A percentile compares a stretch with the other conserved stretches of the same genome.
These are phyloP conservation scores for Cranoglanis bouderius DNA, from an alignment of 2,113 vertebrate species.

Conservation along the genomic window DNA sequence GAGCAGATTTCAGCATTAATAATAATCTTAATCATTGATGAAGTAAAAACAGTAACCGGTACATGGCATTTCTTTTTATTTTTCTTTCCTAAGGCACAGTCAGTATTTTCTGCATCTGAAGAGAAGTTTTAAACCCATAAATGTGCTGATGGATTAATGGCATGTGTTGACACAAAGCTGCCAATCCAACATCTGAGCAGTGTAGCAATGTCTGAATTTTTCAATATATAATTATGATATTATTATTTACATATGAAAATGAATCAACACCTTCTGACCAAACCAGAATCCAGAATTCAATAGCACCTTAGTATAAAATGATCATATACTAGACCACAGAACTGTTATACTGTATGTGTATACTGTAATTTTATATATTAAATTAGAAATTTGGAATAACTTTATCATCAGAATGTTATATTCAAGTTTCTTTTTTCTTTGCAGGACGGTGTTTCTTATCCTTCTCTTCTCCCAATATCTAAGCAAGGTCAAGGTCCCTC, in stretches of 20 bases:
- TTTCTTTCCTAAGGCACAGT: neutral
- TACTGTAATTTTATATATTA: neutral
- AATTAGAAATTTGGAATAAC: neutral
- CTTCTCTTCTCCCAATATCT: slow-evolving; percentile 79
- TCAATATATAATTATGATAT: neutral
- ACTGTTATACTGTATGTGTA: neutral
- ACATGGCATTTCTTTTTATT: neutral
- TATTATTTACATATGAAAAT: neutral
- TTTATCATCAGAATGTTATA: neutral
- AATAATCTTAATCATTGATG: neutral
- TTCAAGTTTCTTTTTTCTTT: slow-evolving; percentile 3
- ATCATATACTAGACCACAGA: neutral
- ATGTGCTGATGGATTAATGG: neutral
- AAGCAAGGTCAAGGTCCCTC: slow-evolving; percentile 72
- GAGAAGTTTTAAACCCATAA: neutral
- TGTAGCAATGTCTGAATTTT: neutral
- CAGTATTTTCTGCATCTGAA: neutral
- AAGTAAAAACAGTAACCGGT: neutral
- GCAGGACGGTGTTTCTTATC: slow-evolving; percentile 76
- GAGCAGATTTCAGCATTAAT: neutral
- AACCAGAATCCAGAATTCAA: neutral
- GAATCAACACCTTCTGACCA: neutral
- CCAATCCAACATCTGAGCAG: neutral
- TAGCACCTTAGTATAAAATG: too few species aligned
- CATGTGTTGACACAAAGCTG: neutral